Evolutionary conservation across 2,888 invertebrate species (phyloP).

Genomic region (Melieria omissa): DNA sequence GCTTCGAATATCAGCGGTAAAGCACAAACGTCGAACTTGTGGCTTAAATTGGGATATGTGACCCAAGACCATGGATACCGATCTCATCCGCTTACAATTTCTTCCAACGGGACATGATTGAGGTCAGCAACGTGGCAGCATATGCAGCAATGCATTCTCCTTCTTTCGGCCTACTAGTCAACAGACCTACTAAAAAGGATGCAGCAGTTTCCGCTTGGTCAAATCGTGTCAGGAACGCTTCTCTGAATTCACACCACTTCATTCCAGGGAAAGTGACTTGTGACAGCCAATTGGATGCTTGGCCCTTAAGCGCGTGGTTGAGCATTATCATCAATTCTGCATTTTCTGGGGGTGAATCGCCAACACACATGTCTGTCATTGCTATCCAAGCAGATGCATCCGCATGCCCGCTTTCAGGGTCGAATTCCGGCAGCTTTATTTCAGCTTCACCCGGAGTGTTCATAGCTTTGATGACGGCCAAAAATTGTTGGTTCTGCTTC

Average conservation of each 20-base stretch:
- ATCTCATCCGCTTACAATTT: neutral
- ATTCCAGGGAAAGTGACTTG: conserved; percentile 20
- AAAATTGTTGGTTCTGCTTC: conserved; percentile 11
- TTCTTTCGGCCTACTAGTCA: neutral
- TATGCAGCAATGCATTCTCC: neutral
- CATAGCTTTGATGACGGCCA: conserved; percentile 1
- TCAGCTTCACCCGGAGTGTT: neutral
- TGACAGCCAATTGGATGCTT: conserved; percentile 23
- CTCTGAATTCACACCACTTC: conserved; percentile 16
- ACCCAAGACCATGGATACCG: neutral
- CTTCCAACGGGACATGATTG: conserved; percentile 20
- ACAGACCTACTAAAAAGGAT: too few relatives aligned
- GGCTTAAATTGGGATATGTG: neutral
- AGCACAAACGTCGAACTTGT: neutral
- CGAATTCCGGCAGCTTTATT: too few relatives aligned
- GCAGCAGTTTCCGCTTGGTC: too few relatives aligned
- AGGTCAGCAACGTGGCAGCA: conserved; percentile 11
- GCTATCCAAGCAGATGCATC: conserved; percentile 4
- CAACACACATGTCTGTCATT: conserved; percentile 7
- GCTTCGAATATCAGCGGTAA: conserved; percentile 13
- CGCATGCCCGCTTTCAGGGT: too few relatives aligned
- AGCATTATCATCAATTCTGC: conserved; percentile 13
- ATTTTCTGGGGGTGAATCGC: neutral
- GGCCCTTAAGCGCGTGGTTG: conserved; percentile 16
- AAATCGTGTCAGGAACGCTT: too few relatives aligned